A percentile compares a stretch with the other conserved stretches of the same genome.
These are phyloP conservation scores for Gadus macrocephalus DNA, from an alignment of 2,113 vertebrate species.

Conservation along the genomic window DNA sequence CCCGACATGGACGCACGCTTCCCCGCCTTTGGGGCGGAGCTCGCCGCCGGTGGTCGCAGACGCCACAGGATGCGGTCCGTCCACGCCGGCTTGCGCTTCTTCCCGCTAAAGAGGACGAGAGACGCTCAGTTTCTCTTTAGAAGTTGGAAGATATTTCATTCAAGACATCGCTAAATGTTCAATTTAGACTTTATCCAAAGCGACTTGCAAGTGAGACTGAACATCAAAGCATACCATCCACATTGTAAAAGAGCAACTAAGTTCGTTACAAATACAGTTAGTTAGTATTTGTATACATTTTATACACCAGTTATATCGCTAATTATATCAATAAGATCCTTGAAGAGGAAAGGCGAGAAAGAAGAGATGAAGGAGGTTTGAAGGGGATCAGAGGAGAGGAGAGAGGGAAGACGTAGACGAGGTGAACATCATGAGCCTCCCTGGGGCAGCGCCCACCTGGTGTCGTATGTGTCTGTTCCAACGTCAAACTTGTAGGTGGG, in stretches of 20 bases:
- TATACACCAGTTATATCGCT: too few relatives aligned
- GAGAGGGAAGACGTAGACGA: neutral
- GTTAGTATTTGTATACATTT: too few relatives aligned
- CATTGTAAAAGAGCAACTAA: too few relatives aligned
- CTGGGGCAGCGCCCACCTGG: constrained; percentile 73
- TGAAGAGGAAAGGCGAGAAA: neutral
- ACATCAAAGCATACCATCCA: too few relatives aligned
- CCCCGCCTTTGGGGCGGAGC: constrained; percentile 57
- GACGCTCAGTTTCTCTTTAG: neutral
- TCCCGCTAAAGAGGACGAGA: constrained; percentile 77
- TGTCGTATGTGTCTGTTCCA: constrained; percentile 94
- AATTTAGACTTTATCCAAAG: too few relatives aligned
- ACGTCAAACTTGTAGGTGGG: constrained; percentile 98
- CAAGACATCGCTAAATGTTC: too few relatives aligned
- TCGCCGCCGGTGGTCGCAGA: constrained; percentile 72
- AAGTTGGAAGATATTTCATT: too few relatives aligned
- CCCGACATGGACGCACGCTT: constrained; percentile 66
- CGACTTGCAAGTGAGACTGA: too few relatives aligned
- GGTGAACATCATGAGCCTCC: neutral
- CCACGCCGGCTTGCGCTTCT: constrained; percentile 97
- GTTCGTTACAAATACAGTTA: too few relatives aligned
- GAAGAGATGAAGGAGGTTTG: neutral
- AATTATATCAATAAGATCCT: too few relatives aligned
- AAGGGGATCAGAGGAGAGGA: constrained; percentile 3
- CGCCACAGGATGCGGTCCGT: constrained; percentile 94